Evolutionary conservation across 2,797 vertebrate genomes (phyloP).

Genomic region (Alcedo atthis): DNA sequence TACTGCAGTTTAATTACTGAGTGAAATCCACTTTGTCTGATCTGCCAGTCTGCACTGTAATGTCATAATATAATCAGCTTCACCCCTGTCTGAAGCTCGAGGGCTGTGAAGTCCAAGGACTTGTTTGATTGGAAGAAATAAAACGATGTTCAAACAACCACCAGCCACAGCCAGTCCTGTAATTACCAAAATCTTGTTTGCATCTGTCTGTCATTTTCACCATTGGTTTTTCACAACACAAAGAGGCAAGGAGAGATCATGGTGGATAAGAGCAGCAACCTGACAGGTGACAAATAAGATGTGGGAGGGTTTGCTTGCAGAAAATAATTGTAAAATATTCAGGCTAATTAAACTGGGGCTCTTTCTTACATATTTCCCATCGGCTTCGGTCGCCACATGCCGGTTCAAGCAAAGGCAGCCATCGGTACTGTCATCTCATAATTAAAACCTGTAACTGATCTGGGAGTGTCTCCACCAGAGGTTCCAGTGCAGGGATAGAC

Average conservation of each 20-base stretch:
- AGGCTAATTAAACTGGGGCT: conserved; percentile 77
- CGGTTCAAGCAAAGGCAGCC: conserved; percentile 67
- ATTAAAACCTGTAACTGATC: conserved; percentile 71
- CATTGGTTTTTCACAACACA: conserved; percentile 63
- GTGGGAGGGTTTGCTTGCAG: conserved; percentile 59
- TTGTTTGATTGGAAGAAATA: conserved; percentile 78
- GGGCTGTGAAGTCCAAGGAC: conserved; percentile 78
- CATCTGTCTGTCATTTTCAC: conserved; percentile 71
- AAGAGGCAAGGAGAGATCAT: conserved; percentile 45
- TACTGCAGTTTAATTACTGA: conserved; percentile 83
- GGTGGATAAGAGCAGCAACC: conserved; percentile 70
- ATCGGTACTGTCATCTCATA: conserved; percentile 59
- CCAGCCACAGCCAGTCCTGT: conserved; percentile 61
- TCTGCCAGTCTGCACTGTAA: conserved; percentile 79
- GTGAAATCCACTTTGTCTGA: conserved; percentile 84
- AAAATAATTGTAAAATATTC: conserved; percentile 72
- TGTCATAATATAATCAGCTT: conserved; percentile 81
- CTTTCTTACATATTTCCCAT: conserved; percentile 65
- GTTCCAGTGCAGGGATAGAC: not conserved
- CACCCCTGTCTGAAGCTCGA: conserved; percentile 71
- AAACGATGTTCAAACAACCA: conserved; percentile 77
- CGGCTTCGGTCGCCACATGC: conserved; percentile 61
- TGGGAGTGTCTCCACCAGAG: conserved; percentile 24
- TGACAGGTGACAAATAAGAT: conserved; percentile 67
- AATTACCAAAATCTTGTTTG: conserved; percentile 79